Evolutionary conservation across 2,797 vertebrate genomes (phyloP), one percentile per base, ranked within the genome.

Genomic region (Botia almorhae): DNA sequence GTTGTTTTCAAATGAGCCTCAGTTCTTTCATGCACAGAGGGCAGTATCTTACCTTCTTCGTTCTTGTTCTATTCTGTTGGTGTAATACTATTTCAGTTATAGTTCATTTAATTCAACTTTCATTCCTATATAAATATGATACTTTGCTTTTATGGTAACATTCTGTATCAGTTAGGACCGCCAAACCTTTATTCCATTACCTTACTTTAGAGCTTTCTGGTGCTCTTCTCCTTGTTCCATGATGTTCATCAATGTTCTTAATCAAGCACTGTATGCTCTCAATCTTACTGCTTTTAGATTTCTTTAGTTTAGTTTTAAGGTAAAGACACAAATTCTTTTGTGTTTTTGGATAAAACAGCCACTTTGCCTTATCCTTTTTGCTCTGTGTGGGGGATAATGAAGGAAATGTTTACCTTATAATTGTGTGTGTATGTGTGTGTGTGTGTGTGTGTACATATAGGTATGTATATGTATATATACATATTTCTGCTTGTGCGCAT

Each of bases 291-390:
- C 64, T 63, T 75, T 72, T 50, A 75, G 51, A 65, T 55, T 48
- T 70, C 46, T 46, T 46, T 43, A 43, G 6, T 43, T 7, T 76
- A 11, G 50, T 80, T 74, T 46, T 68, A 73, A 75, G 48, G 36
- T 71, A 70, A 48, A 69, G 61, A 55, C 60, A 68, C 64, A 43
- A 26, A 63, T 58, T 19, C 19, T 51, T 74, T 39, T 69, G 36
- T 72, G 39, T 75, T 82, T 69, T 78, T 33, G 46, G 75, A 71
- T 78, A 55, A 48, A 78, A 82, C 78, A 60, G 74, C 81, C 80
- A 55, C 81, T 71, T 69, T 84, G 85, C 82, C 85, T 87, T 85
- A 84, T 78, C 80, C 75, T 78, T n/a, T 64, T 74, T 85, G 73
- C 81, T 83, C 50, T 81, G 58, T 19, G 76, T 79, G 39, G 36